Percentiles rank a stretch among this genome's conserved stretches.
Conservation (phyloP, 1,140 invertebrate species). For the Orius insidiosus region DNA sequence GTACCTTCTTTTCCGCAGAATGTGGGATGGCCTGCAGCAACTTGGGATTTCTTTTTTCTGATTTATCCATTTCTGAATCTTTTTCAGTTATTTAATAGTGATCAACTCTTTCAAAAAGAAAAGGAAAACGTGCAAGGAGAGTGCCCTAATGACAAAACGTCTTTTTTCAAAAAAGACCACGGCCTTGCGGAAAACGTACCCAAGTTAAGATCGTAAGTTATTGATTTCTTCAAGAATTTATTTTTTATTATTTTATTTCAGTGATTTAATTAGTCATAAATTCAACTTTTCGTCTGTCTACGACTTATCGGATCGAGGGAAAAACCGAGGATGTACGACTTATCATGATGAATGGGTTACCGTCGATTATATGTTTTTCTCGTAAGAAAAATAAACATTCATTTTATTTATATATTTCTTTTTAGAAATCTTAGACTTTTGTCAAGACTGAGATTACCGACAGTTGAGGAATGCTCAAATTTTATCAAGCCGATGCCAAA, state of each 20-base stretch:
- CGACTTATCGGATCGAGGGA: constrained; percentile 11
- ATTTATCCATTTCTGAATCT: too few species aligned
- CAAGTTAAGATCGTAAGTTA: too few species aligned
- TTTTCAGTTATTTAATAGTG: too few species aligned
- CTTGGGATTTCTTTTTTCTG: too few species aligned
- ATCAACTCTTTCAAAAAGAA: too few species aligned
- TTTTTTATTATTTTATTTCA: background rate
- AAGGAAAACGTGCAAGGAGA: too few species aligned
- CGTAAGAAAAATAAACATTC: constrained; percentile 25
- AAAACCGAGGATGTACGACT: constrained; percentile 38
- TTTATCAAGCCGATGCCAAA: background rate
- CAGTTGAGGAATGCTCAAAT: background rate
- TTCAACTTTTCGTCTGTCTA: constrained; percentile 26
- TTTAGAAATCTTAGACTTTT: background rate
- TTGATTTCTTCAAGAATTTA: background rate
- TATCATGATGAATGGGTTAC: constrained; percentile 57
- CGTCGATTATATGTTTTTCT: constrained; percentile 68
- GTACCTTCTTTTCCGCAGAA: too few species aligned
- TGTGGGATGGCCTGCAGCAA: too few species aligned
- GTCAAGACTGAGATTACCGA: background rate
- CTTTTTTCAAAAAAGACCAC: too few species aligned
- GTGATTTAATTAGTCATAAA: constrained; percentile 23
- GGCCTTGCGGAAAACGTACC: too few species aligned
- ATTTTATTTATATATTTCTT: background rate
- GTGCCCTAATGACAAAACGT: too few species aligned